Percentiles rank a stretch among this genome's conserved stretches.
Evolutionary conservation across 2,888 invertebrate species (phyloP).

Genomic region (Melinopterus prodromus): DNA sequence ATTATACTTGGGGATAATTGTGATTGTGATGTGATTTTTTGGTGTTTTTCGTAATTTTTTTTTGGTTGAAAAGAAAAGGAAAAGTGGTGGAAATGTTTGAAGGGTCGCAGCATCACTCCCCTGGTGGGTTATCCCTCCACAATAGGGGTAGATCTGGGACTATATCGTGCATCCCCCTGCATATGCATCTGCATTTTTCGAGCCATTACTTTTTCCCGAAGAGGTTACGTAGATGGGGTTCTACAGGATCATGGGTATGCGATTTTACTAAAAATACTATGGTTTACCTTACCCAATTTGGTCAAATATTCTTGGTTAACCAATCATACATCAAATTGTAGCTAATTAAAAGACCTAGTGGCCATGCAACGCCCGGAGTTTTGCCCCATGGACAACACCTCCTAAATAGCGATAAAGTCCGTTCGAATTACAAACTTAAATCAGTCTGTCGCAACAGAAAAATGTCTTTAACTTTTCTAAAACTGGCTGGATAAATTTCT

Average conservation of each 20-base stretch:
- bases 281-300: no score
- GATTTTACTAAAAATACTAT: no score
- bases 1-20: not conserved
- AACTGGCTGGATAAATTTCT: no score
- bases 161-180: slow-evolving; percentile 64
- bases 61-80: not conserved
- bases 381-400: no score
- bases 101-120: slow-evolving; percentile 38
- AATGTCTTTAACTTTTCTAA: no score
- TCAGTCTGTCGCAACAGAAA: no score
- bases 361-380: no score
- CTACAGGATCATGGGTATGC: slow-evolving; percentile 77
- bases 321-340: no score
- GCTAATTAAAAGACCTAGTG: no score
- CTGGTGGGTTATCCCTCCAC: slow-evolving; percentile 42
- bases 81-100: slow-evolving; percentile 50
- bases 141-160: slow-evolving; percentile 58
- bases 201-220: slow-evolving; percentile 68
- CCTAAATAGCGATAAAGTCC: no score
- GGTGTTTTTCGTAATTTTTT: not conserved
- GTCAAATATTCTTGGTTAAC: no score
- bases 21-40: slow-evolving; percentile 4
- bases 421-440: no score
- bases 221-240: slow-evolving; percentile 75
- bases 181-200: slow-evolving; percentile 66